Evolutionary conservation across 2,797 vertebrate species (phyloP), one percentile per base, ranked within the genome.

Genomic region (Halcyon chelicuti): DNA sequence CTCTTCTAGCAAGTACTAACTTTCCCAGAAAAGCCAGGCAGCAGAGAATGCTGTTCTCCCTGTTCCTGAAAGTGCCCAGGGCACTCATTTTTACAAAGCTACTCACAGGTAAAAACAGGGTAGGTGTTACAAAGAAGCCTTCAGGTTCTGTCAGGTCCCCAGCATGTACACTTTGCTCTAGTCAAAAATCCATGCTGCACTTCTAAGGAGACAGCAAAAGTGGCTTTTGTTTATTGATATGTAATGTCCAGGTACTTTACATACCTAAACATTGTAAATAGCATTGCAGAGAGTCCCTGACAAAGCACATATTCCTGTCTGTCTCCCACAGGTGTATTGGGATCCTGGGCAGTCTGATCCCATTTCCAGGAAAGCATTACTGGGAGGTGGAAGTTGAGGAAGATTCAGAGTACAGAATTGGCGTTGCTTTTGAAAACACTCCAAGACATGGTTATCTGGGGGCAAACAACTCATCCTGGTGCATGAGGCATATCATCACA

Each of bases 351-450:
- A 98, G 98, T 75, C 97, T 99, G 77, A 99, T 99, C 75, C 98
- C 98, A 5, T 98, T 99, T 62, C 97, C 97, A 87, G 98, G 99
- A 31, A 98, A 97, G 85, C 99, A 99, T 88, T 99, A 99, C 97
- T 99, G 99, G 99, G 99, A 99, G 83, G 98, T 99, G 3, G 98
- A 99, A 89, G 98, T 98, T 70, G 98, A 99, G 1, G 98, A 99
- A 55, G 89, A 52, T 10, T 97, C 97, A 0, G 99, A 99, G 96
- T 99, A 99, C 86, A 97, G 99, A 13, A 92, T 99, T 1, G 99
- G 99, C 0, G 98, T 99, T 63, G 99, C 99, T 17, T 99, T 98
- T 19, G 98, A 99, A 83, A 99, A 99, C 92, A 99, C 98, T 0
- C 98, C 99, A 0, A 98, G 98, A 66, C 98, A 98, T 77, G 98